Base-by-base conservation (phyloP, 2,888 invertebrate species). In the Achlya flavicornis region DNA sequence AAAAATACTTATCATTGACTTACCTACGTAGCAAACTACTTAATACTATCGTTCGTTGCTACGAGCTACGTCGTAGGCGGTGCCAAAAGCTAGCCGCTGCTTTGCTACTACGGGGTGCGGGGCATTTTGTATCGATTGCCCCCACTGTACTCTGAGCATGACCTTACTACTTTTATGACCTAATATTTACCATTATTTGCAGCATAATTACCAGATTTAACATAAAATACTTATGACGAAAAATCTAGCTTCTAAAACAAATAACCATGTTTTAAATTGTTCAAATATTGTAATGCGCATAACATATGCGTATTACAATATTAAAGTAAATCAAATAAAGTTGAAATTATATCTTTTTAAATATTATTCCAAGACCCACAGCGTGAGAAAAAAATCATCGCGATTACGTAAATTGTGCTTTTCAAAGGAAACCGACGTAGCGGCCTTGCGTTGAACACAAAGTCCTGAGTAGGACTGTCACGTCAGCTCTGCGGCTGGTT, bases 391-490 rank as follows among this genome's bases (percentile, higher is more conserved):
- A 65, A 58, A 66, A 69, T 70, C 53, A 63, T 61, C 10, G 67
- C 63, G 71, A 71, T 87, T 86, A 86, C 90, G 90, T 87, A 83
- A 87, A 75, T 72, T 74, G 74, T 66, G 79, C 75, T 75, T 79
- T 76, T 77, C 66, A 43, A 60, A 61, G 38, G 8, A 35, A 65
- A 64, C 62, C 66, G 61, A 63, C 62, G 69, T 75, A 75, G 73
- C 79, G 81, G 66, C 76, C 89, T 67, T 72, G 83, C 85, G 82
- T 83, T 74, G 63, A 68, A 69, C 61, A 57, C 79, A 69, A 81
- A 84, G 91, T 91, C 93, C 92, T 72, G 76, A 77, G 68, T 72
- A 86, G 92, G 90, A 92, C 90, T 92, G 89, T 85, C 85, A 85
- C 86, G 88, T 86, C 88, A 84, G 88, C 87, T 84, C 85, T 88